Percentiles rank a stretch among this genome's conserved stretches.
phyloP scores from a whole-genome alignment of 2,113 vertebrate genomes.

The Peucedramus taeniatus region DNA sequence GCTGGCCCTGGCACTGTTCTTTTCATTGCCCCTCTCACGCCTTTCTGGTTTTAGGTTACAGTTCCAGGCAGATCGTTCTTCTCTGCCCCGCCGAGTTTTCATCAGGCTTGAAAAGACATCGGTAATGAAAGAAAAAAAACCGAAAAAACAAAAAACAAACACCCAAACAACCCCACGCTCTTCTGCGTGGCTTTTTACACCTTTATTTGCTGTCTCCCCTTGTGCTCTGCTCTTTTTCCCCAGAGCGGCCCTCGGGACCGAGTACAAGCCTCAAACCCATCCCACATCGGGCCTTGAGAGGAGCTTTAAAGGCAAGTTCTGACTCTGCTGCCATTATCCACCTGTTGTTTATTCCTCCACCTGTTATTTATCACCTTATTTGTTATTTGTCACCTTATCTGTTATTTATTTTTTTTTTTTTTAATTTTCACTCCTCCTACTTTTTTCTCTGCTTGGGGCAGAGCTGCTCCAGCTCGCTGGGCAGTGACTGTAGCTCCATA shows the following conservation, averaged over 20 bases:
- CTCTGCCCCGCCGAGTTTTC: neutral
- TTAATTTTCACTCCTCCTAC: neutral
- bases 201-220: neutral
- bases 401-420: neutral
- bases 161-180: accelerated
- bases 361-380: neutral
- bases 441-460: accelerated
- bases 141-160: too few species aligned
- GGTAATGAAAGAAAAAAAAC: neutral
- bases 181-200: accelerated
- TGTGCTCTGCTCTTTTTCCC: neutral
- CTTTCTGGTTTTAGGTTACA: neutral
- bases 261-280: accelerated
- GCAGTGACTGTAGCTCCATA: accelerated
- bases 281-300: accelerated
- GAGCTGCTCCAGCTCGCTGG: accelerated
- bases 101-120: neutral
- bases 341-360: neutral
- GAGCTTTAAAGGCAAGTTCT: neutral
- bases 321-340: neutral
- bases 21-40: accelerated
- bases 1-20: accelerated
- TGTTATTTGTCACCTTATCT: neutral
- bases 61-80: neutral
- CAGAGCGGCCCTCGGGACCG: neutral